Evolutionary conservation across 2,113 vertebrate genomes (phyloP).

Genomic region (Neolamprologus toae): DNA sequence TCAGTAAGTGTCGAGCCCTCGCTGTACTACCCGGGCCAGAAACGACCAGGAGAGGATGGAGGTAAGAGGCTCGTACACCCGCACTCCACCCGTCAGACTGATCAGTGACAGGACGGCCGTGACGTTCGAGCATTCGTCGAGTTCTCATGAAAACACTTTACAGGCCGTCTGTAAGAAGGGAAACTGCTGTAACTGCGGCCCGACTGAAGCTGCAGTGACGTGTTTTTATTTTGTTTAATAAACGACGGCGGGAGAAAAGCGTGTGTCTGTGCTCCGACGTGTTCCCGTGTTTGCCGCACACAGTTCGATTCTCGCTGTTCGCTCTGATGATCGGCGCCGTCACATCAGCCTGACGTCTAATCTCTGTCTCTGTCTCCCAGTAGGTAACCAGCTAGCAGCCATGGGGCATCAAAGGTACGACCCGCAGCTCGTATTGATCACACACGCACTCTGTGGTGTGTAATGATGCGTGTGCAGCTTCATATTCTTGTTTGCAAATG

Average conservation of each 20-base stretch:
- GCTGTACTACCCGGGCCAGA: conserved; percentile 57
- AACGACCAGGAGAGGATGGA: conserved; percentile 57
- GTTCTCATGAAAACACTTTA: neutral
- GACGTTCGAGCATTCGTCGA: neutral
- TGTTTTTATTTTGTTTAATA: neutral
- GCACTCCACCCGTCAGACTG: neutral
- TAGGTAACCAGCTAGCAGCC: conserved; percentile 94
- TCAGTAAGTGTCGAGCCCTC: conserved; percentile 46
- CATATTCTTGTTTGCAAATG: conserved; percentile 23
- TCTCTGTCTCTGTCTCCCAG: conserved; percentile 57
- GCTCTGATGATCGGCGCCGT: neutral
- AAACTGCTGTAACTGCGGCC: neutral
- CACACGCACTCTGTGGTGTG: neutral
- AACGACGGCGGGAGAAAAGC: neutral
- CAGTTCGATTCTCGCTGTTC: neutral
- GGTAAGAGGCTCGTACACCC: conserved; percentile 1
- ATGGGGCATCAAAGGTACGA: conserved; percentile 94
- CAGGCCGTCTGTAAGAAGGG: neutral
- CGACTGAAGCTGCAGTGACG: neutral
- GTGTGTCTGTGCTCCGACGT: neutral
- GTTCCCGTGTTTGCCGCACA: neutral
- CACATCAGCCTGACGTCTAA: conserved; percentile 51
- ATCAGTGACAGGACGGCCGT: neutral
- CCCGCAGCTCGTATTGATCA: neutral
- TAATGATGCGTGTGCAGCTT: neutral